Evolutionary conservation across 2,113 vertebrate genomes (phyloP).

Genomic region (Tonatia bakeri): DNA sequence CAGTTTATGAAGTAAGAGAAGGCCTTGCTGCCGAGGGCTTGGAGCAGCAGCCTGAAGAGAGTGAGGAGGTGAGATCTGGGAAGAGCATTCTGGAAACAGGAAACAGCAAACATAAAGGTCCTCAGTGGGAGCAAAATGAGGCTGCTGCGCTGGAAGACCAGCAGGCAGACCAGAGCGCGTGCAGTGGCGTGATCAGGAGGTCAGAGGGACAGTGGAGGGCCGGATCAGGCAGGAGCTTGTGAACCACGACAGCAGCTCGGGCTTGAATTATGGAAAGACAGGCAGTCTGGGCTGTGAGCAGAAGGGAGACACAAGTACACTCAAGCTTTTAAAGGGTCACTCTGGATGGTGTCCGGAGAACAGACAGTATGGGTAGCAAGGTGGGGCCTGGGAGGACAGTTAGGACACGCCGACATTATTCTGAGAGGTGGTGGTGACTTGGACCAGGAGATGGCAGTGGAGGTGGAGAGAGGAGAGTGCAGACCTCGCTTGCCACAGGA

Average conservation of each 20-base stretch:
- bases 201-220: not conserved
- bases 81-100: not conserved
- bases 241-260: not conserved
- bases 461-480: not conserved
- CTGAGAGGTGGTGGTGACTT: not conserved
- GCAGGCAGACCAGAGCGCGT: not conserved
- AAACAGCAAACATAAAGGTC: not conserved
- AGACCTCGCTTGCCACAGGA: not conserved
- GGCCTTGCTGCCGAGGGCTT: not conserved
- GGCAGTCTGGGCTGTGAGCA: not conserved
- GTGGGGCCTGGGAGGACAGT: not conserved
- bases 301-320: not conserved
- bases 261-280: not conserved
- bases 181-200: not conserved
- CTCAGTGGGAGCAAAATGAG: not conserved
- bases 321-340: not conserved
- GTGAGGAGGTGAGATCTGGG: not conserved
- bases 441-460: not conserved
- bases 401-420: not conserved
- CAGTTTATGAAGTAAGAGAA: not conserved
- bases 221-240: not conserved
- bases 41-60: not conserved
- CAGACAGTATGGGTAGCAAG: not conserved
- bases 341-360: not conserved
- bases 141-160: not conserved